Evolutionary conservation across 2,113 vertebrate species (phyloP).

Genomic region (Zosterops japonicus): DNA sequence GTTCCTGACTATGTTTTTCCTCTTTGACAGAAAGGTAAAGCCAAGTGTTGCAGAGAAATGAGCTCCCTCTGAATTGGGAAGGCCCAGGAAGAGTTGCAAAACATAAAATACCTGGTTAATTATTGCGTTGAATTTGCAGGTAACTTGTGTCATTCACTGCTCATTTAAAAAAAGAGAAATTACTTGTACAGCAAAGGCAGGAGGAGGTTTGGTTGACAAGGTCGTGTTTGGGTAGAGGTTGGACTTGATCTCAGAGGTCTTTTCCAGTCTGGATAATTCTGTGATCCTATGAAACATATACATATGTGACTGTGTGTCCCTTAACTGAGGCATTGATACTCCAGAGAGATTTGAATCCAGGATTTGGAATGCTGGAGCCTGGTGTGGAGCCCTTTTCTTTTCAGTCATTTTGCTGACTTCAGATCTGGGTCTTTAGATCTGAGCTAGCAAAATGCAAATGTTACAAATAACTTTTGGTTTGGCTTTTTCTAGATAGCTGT

Average conservation of each 20-base stretch:
- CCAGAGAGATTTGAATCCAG: neutral
- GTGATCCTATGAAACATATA: neutral
- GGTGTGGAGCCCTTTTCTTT: neutral
- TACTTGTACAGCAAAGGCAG: neutral
- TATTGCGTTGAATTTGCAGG: neutral
- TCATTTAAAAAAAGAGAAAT: neutral
- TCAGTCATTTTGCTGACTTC: neutral
- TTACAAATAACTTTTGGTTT: neutral
- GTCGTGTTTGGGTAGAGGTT: neutral
- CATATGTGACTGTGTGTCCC: neutral
- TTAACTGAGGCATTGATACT: neutral
- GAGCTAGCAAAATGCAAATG: neutral
- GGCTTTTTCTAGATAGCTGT: neutral
- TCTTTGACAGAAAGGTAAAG: neutral
- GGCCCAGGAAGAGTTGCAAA: neutral
- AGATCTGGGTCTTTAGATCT: neutral
- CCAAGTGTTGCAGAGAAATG: neutral
- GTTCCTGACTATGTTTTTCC: neutral
- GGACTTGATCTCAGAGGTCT: neutral
- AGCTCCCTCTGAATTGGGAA: neutral
- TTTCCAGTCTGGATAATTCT: neutral
- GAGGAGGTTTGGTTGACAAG: neutral
- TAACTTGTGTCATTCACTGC: neutral
- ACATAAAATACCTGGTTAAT: rapidly evolving
- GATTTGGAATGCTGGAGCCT: neutral